Conservation (phyloP, 1,140 invertebrate species). For the Drosophila cardini region DNA sequence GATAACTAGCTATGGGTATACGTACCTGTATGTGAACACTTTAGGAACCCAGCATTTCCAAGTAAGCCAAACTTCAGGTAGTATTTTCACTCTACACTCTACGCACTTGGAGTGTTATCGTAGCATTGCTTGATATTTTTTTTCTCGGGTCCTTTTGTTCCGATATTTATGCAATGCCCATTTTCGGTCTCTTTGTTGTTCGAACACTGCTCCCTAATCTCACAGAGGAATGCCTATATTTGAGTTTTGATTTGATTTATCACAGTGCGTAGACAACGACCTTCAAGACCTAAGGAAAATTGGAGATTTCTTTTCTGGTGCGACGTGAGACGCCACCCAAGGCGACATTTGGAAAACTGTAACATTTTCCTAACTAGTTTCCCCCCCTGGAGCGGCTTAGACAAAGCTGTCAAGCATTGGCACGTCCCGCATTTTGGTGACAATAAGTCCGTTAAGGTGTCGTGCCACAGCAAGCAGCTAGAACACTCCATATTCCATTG, state of each 20-base stretch:
- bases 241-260: constrained; percentile 58
- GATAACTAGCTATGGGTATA: not conserved
- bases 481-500: constrained; percentile 1
- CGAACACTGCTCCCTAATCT: constrained; percentile 11
- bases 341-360: constrained; percentile 45
- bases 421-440: constrained; percentile 52
- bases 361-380: not conserved
- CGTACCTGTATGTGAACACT: constrained; percentile 4
- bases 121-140: not conserved
- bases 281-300: constrained; percentile 34
- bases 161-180: constrained; percentile 59
- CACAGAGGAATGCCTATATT: constrained; percentile 22
- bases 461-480: constrained; percentile 8
- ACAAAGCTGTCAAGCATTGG: constrained; percentile 50
- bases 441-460: constrained; percentile 30
- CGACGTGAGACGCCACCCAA: constrained; percentile 55
- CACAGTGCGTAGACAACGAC: constrained; percentile 24
- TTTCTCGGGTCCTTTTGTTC: constrained; percentile 38
- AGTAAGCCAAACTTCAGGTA: constrained; percentile 50
- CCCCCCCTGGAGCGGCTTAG: constrained; percentile 38
- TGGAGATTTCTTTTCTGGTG: constrained; percentile 9
- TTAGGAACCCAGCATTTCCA: constrained; percentile 23
- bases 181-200: constrained; percentile 55
- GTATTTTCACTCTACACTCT: too few species aligned
- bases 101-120: constrained; percentile 47